Percentiles rank a stretch among this genome's conserved stretches.
Evolutionary conservation across 2,888 invertebrate species (phyloP).

Genomic region (Pammene aurita): DNA sequence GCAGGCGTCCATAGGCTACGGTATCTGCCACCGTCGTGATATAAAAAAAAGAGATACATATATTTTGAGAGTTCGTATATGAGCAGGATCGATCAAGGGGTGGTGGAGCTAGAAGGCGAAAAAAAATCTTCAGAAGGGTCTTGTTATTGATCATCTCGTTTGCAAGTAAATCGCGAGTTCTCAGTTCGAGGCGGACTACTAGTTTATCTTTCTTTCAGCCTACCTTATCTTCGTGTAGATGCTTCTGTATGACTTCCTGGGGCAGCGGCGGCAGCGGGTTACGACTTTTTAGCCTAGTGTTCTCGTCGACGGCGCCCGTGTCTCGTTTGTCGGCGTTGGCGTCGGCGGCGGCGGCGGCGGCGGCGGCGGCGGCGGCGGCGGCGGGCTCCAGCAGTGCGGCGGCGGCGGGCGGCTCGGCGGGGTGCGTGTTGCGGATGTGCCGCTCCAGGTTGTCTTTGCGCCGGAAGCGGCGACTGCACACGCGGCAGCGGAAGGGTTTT

Average conservation of each 20-base stretch:
- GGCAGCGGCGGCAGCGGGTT: slow-evolving; percentile 73
- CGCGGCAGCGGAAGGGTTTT: slow-evolving; percentile 87
- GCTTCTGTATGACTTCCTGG: slow-evolving; percentile 65
- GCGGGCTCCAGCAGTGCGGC: slow-evolving; percentile 77
- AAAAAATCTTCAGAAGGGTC: too few relatives aligned
- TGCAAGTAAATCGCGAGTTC: too few relatives aligned
- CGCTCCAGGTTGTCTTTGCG: slow-evolving; percentile 91
- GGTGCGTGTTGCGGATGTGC: slow-evolving; percentile 90
- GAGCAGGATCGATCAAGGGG: too few relatives aligned
- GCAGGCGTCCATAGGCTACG: too few relatives aligned
- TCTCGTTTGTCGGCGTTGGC: slow-evolving; percentile 62
- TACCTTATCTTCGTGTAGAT: slow-evolving; percentile 50
- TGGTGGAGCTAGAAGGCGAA: too few relatives aligned
- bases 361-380: slow-evolving; percentile 57
- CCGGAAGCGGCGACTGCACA: slow-evolving; percentile 87
- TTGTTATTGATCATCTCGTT: too few relatives aligned
- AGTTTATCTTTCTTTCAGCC: background rate
- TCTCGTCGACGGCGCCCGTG: slow-evolving; percentile 51
- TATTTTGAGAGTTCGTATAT: too few relatives aligned
- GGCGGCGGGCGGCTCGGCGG: slow-evolving; percentile 67
- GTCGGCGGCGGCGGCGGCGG: slow-evolving; percentile 90
- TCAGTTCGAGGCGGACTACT: too few relatives aligned
- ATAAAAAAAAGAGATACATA: too few relatives aligned
- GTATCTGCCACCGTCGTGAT: too few relatives aligned
- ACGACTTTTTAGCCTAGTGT: slow-evolving; percentile 61